These are phyloP conservation scores for Nematolebias whitei DNA, from an alignment of 2,113 vertebrate genomes.

Conservation along the genomic window DNA sequence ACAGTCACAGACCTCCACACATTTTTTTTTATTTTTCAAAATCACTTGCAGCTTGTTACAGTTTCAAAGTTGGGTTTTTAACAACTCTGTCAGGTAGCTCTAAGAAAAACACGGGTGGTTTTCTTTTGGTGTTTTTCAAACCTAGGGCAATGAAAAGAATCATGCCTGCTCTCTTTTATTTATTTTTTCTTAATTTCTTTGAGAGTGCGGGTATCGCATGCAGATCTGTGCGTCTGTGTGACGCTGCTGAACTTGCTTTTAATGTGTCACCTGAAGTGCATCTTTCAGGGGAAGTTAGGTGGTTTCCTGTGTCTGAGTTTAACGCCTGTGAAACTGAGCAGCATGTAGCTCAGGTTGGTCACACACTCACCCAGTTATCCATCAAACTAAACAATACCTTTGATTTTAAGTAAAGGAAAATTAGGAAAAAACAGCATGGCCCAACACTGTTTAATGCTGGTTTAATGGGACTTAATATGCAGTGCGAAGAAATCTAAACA, in stretches of 20 bases:
- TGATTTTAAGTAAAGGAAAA: not conserved
- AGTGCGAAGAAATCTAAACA: not conserved
- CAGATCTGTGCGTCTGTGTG: not conserved
- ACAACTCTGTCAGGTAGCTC: not conserved
- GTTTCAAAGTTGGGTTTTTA: not conserved
- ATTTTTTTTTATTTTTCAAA: not conserved
- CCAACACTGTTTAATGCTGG: not conserved
- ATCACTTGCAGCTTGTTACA: slow-evolving; percentile 1
- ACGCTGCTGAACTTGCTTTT: slow-evolving; percentile 15
- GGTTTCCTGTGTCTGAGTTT: slow-evolving; percentile 58
- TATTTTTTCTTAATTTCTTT: not conserved
- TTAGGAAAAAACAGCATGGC: not conserved
- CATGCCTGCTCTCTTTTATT: not conserved
- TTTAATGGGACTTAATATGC: not conserved
- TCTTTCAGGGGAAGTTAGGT: slow-evolving; percentile 37
- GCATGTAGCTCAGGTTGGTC: too few species aligned
- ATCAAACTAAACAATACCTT: not conserved
- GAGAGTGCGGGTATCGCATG: not conserved
- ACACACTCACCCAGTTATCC: slow-evolving; percentile 61
- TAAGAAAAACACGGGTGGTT: not conserved
- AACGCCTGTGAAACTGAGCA: not conserved
- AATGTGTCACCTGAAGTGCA: not conserved
- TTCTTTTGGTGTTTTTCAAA: slow-evolving; percentile 4
- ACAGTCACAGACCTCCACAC: not conserved
- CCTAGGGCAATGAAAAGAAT: not conserved